These are phyloP conservation scores for Anguilla marmorata DNA, from an alignment of 2,797 vertebrate species.

Conservation along the genomic window DNA sequence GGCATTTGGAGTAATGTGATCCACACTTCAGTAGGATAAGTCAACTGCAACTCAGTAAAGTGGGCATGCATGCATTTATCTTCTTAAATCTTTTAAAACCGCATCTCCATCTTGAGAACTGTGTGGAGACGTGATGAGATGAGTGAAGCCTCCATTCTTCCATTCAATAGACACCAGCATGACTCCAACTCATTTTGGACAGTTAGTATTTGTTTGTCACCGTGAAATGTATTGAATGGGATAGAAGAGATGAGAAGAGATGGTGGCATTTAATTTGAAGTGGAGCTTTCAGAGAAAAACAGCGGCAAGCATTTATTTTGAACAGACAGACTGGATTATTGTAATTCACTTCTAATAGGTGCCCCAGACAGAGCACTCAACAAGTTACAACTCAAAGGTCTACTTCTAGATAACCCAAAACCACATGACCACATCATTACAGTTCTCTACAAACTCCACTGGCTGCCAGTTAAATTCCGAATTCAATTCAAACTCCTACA, in stretches of 20 bases:
- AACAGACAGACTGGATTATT: not conserved
- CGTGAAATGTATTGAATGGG: not conserved
- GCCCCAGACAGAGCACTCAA: not conserved
- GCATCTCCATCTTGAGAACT: not conserved
- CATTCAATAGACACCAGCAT: not conserved
- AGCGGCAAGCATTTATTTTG: not conserved
- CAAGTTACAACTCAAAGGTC: not conserved
- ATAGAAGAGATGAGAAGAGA: not conserved
- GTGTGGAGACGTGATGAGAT: not conserved
- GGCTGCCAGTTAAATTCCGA: not conserved
- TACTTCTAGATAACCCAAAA: not conserved
- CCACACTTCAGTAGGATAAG: not conserved
- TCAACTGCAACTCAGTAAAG: not conserved
- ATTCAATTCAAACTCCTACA: not conserved
- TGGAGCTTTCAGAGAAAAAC: not conserved
- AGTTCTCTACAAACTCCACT: not conserved
- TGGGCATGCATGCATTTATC: not conserved
- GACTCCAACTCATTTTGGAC: not conserved
- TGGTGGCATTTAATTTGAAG: not conserved
- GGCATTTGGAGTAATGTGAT: not conserved
- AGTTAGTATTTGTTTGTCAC: not conserved
- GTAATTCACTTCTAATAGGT: not conserved
- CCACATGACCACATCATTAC: not conserved
- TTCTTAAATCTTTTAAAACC: not conserved
- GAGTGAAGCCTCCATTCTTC: too few relatives aligned